These are phyloP conservation scores for Leptodirus hochenwartii DNA, from an alignment of 2,888 invertebrate species.

Conservation along the genomic window DNA sequence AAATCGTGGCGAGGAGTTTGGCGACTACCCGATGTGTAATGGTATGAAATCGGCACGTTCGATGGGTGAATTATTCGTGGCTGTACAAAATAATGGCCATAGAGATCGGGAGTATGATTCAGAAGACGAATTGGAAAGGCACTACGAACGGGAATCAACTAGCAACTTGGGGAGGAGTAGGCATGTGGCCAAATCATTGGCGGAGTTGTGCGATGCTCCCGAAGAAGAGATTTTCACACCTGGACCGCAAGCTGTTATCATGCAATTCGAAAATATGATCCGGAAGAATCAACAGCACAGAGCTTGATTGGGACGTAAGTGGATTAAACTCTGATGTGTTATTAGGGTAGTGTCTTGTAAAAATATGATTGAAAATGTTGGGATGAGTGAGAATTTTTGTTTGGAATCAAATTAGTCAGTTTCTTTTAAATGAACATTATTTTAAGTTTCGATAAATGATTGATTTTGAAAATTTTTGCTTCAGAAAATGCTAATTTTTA, in stretches of 20 bases:
- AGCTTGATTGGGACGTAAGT: slow-evolving; percentile 14
- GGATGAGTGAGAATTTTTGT: too few species aligned
- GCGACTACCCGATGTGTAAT: too few species aligned
- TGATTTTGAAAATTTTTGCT: too few species aligned
- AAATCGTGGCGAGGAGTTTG: too few species aligned
- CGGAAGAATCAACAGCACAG: slow-evolving; percentile 36
- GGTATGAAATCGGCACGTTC: too few species aligned
- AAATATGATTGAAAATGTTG: too few species aligned
- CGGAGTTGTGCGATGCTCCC: slow-evolving; percentile 47
- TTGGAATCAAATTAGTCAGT: too few species aligned
- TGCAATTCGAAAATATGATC: slow-evolving; percentile 67
- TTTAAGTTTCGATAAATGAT: too few species aligned
- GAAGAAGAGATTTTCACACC: slow-evolving; percentile 36
- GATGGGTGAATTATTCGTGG: slow-evolving; percentile 57
- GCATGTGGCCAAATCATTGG: slow-evolving; percentile 46
- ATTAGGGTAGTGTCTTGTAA: slow-evolving; percentile 2
- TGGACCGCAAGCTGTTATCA: slow-evolving; percentile 56
- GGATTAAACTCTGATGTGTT: slow-evolving; percentile 9
- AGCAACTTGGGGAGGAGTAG: slow-evolving; percentile 1
- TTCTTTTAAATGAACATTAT: too few species aligned
- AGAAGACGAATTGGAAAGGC: slow-evolving; percentile 28
- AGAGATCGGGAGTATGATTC: slow-evolving; percentile 27
- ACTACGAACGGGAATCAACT: slow-evolving; percentile 8
- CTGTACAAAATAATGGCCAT: too few species aligned
- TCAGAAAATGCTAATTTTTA: too few species aligned